These are phyloP conservation scores for Paradisaea rubra DNA, from an alignment of 2,113 vertebrate genomes.

Conservation along the genomic window DNA sequence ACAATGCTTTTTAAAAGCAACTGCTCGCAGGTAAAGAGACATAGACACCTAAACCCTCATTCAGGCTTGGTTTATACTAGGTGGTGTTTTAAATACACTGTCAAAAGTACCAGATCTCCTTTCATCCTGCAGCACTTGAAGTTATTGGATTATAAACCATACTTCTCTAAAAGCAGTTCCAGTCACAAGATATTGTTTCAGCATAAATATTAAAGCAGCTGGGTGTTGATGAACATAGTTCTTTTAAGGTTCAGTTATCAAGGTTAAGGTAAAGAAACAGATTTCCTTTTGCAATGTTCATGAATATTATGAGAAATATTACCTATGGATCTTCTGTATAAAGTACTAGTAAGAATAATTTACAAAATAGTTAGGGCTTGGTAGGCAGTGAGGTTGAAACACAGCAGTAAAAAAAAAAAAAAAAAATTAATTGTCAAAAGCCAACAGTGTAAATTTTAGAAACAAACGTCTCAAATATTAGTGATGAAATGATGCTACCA, in stretches of 20 bases:
- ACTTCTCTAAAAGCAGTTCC: background rate
- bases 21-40: background rate
- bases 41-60: background rate
- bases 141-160: background rate
- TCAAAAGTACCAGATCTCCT: background rate
- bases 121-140: background rate
- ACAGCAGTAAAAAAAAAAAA: background rate
- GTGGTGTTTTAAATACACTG: background rate
- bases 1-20: background rate
- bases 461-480: background rate
- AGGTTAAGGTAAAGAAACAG: background rate
- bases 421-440: background rate
- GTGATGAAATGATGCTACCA: background rate
- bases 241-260: background rate
- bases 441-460: background rate
- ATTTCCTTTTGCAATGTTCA: background rate
- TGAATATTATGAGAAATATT: background rate
- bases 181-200: background rate
- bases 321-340: background rate
- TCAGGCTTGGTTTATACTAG: background rate
- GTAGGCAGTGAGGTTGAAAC: background rate
- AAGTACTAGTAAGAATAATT: background rate
- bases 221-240: background rate
- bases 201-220: background rate
- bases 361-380: background rate